Evolutionary conservation across 1,140 invertebrate species (phyloP).

Genomic region (Dryas iulia): DNA sequence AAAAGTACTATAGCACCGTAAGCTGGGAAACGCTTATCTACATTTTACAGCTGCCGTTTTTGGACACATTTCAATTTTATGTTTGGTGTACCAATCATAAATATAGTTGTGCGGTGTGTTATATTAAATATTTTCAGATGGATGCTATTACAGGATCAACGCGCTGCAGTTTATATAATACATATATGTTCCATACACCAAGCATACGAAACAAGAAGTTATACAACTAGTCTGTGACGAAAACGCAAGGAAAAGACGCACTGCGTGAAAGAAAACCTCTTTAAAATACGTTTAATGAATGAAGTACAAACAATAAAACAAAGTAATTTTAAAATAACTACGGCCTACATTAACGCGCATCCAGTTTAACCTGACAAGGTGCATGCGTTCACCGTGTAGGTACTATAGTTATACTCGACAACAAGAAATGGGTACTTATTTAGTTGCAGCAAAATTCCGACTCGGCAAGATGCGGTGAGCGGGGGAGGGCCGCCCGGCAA

Average conservation of each 20-base stretch:
- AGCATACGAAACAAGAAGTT: no score
- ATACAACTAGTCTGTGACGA: no score
- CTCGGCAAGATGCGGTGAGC: conserved; percentile 54
- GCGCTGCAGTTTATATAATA: no score
- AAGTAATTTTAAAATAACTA: neutral
- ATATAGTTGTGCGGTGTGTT: conserved; percentile 1
- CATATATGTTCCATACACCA: no score
- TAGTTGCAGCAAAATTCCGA: conserved; percentile 60
- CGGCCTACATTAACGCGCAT: conserved; percentile 1
- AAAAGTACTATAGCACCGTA: conserved; percentile 36
- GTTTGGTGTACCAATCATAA: conserved; percentile 11
- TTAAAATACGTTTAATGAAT: neutral
- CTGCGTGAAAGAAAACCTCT: neutral
- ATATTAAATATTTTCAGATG: neutral
- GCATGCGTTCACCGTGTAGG: conserved; percentile 10
- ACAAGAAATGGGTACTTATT: conserved; percentile 45
- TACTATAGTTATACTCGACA: conserved; percentile 29
- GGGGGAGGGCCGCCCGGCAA: conserved; percentile 44
- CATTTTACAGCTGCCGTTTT: conserved; percentile 31
- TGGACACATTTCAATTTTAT: conserved; percentile 30
- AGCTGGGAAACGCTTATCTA: conserved; percentile 31
- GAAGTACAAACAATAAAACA: neutral
- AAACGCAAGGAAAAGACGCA: no score
- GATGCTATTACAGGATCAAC: neutral
- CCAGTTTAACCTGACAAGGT: conserved; percentile 23